A percentile compares a stretch with the other conserved stretches of the same genome.
phyloP scores from a whole-genome alignment of 2,888 invertebrate species.

The Ptychoptera contaminata region DNA sequence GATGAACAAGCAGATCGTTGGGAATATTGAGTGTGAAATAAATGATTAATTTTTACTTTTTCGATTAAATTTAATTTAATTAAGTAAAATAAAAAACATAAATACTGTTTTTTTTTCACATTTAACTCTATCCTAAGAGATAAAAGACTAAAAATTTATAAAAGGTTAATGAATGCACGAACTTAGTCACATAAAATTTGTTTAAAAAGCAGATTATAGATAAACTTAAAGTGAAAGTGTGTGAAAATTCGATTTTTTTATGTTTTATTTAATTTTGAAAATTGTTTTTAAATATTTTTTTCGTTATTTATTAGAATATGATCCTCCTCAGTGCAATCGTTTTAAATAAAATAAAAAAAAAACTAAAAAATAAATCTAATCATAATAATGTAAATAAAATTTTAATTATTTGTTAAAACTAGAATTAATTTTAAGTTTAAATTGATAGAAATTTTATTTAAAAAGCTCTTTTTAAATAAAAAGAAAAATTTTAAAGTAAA shows the following conservation, averaged over 20 bases:
- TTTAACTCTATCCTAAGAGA: neutral
- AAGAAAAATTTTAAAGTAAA: too few relatives aligned
- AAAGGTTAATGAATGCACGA: neutral
- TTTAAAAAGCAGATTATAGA: too few relatives aligned
- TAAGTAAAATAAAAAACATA: too few relatives aligned
- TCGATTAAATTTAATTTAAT: neutral
- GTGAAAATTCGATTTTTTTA: too few relatives aligned
- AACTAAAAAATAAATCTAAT: constrained; percentile 6
- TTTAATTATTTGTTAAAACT: neutral
- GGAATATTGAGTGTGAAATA: constrained; percentile 34
- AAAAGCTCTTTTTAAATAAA: too few relatives aligned
- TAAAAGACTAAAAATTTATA: neutral
- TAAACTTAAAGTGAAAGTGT: too few relatives aligned
- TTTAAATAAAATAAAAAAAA: constrained; percentile 9
- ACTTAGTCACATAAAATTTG: too few relatives aligned
- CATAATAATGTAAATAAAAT: constrained; percentile 6
- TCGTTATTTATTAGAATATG: constrained; percentile 4
- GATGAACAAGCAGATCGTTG: constrained; percentile 41
- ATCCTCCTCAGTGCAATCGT: constrained; percentile 7
- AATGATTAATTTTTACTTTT: neutral
- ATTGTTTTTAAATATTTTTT: neutral
- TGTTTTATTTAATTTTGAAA: too few relatives aligned
- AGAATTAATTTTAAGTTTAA: neutral
- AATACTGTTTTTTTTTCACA: too few relatives aligned
- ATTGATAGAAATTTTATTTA: too few relatives aligned